These are phyloP conservation scores for Galbula dea DNA, from an alignment of 2,113 vertebrate species.

Conservation along the genomic window DNA sequence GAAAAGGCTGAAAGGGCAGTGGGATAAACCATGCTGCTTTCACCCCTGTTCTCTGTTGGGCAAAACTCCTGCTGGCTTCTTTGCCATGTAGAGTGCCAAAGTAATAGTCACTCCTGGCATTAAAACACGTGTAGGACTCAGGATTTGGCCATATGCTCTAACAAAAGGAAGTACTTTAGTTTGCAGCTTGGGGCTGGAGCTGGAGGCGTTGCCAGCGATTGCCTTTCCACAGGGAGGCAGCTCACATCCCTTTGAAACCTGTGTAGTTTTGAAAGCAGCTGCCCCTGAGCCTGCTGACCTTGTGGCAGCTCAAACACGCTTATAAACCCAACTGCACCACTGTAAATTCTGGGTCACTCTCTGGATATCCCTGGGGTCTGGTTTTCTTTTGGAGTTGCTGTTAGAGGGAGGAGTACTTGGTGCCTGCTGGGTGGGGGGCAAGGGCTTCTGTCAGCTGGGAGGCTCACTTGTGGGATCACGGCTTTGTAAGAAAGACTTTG, in stretches of 20 bases:
- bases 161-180: slow-evolving; percentile 28
- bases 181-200: neutral
- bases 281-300: neutral
- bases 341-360: neutral
- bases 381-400: neutral
- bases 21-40: neutral
- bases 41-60: neutral
- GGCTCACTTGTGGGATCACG: neutral
- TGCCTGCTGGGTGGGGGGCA: neutral
- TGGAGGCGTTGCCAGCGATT: neutral
- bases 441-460: neutral
- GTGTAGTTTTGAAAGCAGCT: neutral
- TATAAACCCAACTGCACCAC: fast-evolving
- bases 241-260: neutral
- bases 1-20: neutral
- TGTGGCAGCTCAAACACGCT: fast-evolving
- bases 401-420: neutral
- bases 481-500: neutral
- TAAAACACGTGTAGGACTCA: neutral
- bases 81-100: neutral
- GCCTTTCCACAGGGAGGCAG: neutral
- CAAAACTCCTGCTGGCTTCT: slow-evolving; percentile 33
- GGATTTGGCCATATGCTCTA: slow-evolving; percentile 20
- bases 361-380: neutral
- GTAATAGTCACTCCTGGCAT: slow-evolving; percentile 44